A percentile compares a stretch with the other conserved stretches of the same genome.
These are phyloP conservation scores for Lepus timidus DNA, from an alignment of 2,113 vertebrate species.

Conservation along the genomic window DNA sequence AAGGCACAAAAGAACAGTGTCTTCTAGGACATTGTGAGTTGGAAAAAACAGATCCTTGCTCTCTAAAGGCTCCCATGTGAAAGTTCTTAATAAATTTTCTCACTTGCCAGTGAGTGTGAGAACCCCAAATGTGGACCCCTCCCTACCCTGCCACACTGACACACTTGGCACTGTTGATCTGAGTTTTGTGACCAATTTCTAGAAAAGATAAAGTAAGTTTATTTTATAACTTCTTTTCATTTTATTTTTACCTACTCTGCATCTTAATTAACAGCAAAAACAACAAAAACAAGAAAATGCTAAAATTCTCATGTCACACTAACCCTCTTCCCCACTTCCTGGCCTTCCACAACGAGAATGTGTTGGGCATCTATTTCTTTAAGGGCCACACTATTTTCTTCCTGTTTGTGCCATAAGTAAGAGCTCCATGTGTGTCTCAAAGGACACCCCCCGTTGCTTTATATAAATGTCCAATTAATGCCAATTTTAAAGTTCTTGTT, in stretches of 20 bases:
- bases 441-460: constrained; percentile 63
- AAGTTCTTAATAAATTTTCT: constrained; percentile 2
- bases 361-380: background rate
- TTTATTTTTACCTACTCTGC: background rate
- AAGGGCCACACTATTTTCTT: background rate
- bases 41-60: background rate
- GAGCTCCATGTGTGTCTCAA: background rate
- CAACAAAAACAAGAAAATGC: background rate
- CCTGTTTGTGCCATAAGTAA: background rate
- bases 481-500: constrained; percentile 77
- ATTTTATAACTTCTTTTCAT: constrained; percentile 1
- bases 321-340: background rate
- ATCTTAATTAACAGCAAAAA: background rate
- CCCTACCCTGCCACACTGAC: background rate
- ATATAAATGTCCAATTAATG: constrained; percentile 69
- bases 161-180: background rate
- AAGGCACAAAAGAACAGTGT: background rate
- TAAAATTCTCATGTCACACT: background rate
- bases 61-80: background rate
- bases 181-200: constrained; percentile 17
- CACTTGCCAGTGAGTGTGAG: background rate
- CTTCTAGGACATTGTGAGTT: background rate
- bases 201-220: constrained; percentile 17
- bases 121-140: background rate
- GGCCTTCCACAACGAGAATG: fast-evolving